Base-by-base conservation (phyloP, 2,888 invertebrate species). In the Willowsia nigromaculata region DNA sequence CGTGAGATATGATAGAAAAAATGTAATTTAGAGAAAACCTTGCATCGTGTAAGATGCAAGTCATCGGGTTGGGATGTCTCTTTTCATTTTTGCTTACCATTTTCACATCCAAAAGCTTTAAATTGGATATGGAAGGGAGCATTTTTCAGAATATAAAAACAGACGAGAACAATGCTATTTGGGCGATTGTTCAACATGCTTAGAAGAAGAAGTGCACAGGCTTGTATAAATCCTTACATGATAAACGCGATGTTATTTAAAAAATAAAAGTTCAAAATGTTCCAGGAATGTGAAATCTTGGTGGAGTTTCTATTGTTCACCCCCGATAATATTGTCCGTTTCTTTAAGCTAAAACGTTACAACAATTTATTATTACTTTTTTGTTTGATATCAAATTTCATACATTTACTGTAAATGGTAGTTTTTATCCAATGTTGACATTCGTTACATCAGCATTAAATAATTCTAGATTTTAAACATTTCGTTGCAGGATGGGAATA, bases 201-300 rank as follows among this genome's bases (percentile, higher is more conserved):
- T 37, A 9, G 37, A 6, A 6, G 9, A 37, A 37, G 37, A 37
- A 37, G 9, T 6, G 9, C 9, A 4, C 9, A 62, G 62, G 62
- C 22, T 18, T 5, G 37, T 22, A 25, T 59, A 22, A 59, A 7
- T 59, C 59, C 25, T 13, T 59, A n/a, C n/a, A 59, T 59, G 65
- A n/a, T 65, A 30, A 65, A 30, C n/a, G 18, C 43, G n/a, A 13
- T 1, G 1, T 6, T 18, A 40, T 11, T 59, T 25, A 50, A 83
- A 30, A 33, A 25, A 43, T 62, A 62, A 68, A 68, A 15, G 40
- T n/a, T 6, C 25, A 27, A 47, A 88, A 74, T 27, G 56, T 88
- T 88, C 82, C 82, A 82, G 37, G 82, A 88, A 88, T 88, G 71
- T 88, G 82, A 74, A 88, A 88, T 82, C 43, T 71, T 40, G 53